A percentile compares a stretch with the other conserved stretches of the same genome.
These are phyloP conservation scores for Drosophila paramelanica DNA, from an alignment of 2,888 invertebrate genomes.

Conservation along the genomic window DNA sequence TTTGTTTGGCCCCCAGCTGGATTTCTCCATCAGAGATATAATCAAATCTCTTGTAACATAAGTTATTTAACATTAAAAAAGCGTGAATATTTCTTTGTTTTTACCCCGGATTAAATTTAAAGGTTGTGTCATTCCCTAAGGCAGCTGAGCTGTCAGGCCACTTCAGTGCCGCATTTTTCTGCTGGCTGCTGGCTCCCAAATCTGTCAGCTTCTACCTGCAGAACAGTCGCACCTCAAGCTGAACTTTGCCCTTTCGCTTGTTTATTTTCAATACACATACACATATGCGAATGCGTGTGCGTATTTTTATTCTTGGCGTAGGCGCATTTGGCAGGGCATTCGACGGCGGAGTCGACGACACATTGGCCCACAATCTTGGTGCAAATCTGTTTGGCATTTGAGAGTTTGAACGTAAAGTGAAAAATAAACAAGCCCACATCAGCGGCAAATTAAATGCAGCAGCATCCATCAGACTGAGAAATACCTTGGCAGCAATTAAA, in stretches of 20 bases:
- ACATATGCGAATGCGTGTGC: neutral
- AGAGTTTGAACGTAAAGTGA: slow-evolving; percentile 31
- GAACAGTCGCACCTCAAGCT: slow-evolving; percentile 5
- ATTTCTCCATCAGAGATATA: slow-evolving; percentile 2
- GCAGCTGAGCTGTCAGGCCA: slow-evolving; percentile 44
- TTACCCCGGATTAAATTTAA: neutral
- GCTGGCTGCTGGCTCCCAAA: slow-evolving; percentile 2
- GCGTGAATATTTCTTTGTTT: neutral
- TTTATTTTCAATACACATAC: slow-evolving; percentile 60
- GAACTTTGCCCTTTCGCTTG: slow-evolving; percentile 55
- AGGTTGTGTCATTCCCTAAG: slow-evolving; percentile 17
- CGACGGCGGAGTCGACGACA: slow-evolving; percentile 42
- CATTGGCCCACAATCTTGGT: slow-evolving; percentile 65
- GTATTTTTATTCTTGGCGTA: slow-evolving; percentile 36
- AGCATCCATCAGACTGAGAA: slow-evolving; percentile 14
- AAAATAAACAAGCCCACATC: slow-evolving; percentile 67
- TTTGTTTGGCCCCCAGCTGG: neutral
- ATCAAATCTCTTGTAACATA: slow-evolving; percentile 28
- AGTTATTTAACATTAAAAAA: slow-evolving; percentile 17
- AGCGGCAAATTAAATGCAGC: neutral
- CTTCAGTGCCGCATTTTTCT: slow-evolving; percentile 16
- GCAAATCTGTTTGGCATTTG: slow-evolving; percentile 73
- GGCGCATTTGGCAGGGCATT: slow-evolving; percentile 13
- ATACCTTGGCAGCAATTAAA: slow-evolving; percentile 71
- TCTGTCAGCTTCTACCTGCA: slow-evolving; percentile 20